Evolutionary conservation across 2,888 invertebrate species (phyloP), one percentile per base, ranked within the genome.

Genomic region (Sussaba pulchella): DNA sequence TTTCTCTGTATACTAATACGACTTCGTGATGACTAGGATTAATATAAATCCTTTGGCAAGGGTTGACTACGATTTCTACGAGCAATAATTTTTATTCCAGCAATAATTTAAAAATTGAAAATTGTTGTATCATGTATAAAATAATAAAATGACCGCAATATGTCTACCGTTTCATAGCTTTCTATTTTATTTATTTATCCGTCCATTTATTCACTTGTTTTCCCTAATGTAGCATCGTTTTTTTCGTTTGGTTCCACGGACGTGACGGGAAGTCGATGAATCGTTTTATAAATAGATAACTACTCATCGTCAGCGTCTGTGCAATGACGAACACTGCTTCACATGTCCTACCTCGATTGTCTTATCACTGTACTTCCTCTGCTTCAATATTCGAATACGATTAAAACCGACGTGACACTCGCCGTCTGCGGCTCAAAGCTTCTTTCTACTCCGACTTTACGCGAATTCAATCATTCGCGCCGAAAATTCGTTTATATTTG

Each of bases 331-430:
- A 47, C 66, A 67, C 31, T n/a, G 10, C 47, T 59, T 19, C 50
- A 19, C 12, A 57, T 31, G 26, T 63, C 50, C 70, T 57, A 54
- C 31, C 2, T 45, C 61, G 87, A 86, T 86, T 85, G 77, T 63
- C 63, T 87, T 89, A 89, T 89, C 89, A 31, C 39, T 6, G 45
- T 52, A 31, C 83, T 85, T 89, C 87, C 89, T 86, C 86, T 77
- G 52, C 64, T 61, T 76, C 47, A 69, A 75, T 59, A 50, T 54
- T 61, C 69, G 63, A 74, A 54, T 43, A 52, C 12, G 36, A 36
- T 26, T 36, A 24, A 47, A 45, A 39, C 21, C 31, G 31, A 6
- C 31, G 31, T 54, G 43, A 45, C 57, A 31, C 66, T 74, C 64
- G 43, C 19, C 64, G 45, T 5, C 10, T 19, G 26, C 5, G n/a